Conservation (phyloP, 2,888 invertebrate genomes). For the Trichopoda pennipes region DNA sequence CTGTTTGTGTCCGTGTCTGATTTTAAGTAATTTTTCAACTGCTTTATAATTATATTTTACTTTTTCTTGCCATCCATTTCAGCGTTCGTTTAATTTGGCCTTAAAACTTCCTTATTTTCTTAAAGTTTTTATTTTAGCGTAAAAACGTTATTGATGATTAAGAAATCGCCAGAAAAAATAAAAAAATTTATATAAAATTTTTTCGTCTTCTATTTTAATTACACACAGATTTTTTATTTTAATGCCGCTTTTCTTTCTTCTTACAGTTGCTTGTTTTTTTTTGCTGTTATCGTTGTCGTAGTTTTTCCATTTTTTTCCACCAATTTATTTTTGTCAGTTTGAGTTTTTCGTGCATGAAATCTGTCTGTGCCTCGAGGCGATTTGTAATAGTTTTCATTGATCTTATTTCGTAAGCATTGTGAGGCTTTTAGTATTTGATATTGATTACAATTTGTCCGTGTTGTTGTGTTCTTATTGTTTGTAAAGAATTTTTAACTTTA, state of each 20-base stretch:
- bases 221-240: constrained; percentile 57
- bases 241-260: constrained; percentile 31
- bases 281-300: too few relatives aligned
- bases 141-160: constrained; percentile 41
- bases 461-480: constrained; percentile 28
- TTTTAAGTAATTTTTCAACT: constrained; percentile 64
- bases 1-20: too few relatives aligned
- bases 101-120: constrained; percentile 54
- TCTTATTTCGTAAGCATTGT: constrained; percentile 50
- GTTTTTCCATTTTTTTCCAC: constrained; percentile 43
- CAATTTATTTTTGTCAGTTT: constrained; percentile 48
- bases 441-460: constrained; percentile 47
- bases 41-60: constrained; percentile 63
- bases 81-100: constrained; percentile 58
- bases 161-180: constrained; percentile 50
- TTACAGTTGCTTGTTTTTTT: constrained; percentile 22
- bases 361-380: constrained; percentile 63
- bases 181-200: neutral
- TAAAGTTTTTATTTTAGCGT: constrained; percentile 3
- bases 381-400: constrained; percentile 64
- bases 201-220: constrained; percentile 56
- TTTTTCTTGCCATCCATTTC: constrained; percentile 45
- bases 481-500: constrained; percentile 4
- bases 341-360: constrained; percentile 6
- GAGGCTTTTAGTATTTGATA: constrained; percentile 50